A percentile compares a stretch with the other conserved stretches of the same genome.
phyloP scores from a whole-genome alignment of 2,113 vertebrate species.

The Pantherophis guttatus region DNA sequence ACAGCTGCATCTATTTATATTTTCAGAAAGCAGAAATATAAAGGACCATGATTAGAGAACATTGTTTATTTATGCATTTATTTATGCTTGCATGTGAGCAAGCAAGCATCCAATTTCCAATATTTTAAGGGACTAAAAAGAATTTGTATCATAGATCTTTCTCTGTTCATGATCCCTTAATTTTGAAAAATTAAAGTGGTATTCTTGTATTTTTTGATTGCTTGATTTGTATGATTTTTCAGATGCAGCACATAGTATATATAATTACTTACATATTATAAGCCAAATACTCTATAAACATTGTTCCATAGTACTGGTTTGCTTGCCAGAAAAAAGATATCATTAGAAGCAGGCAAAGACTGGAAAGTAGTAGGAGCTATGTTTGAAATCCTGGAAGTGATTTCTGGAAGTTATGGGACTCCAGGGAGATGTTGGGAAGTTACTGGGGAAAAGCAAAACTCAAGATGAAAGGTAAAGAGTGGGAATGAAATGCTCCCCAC shows the following conservation, averaged over 20 bases:
- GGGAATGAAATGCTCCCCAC: background rate
- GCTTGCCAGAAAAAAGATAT: background rate
- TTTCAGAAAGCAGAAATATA: constrained; percentile 33
- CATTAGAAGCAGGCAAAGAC: background rate
- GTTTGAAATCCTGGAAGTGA: background rate
- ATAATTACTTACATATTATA: background rate
- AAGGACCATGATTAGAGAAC: background rate
- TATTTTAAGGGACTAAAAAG: background rate
- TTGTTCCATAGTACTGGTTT: background rate
- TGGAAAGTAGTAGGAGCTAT: background rate
- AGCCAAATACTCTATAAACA: background rate
- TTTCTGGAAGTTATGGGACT: background rate
- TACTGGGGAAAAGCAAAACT: background rate
- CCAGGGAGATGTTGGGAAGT: background rate
- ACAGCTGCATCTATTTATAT: constrained; percentile 47
- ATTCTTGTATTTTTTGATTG: background rate
- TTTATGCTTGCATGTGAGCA: background rate
- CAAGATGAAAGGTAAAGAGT: background rate
- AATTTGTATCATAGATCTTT: background rate
- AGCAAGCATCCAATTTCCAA: background rate
- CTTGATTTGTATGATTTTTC: background rate
- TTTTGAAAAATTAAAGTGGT: background rate
- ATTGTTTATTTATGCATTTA: background rate
- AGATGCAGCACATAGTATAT: background rate
- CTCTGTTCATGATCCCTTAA: background rate